Evolutionary conservation across 2,113 vertebrate genomes (phyloP).

Genomic region (Aptenodytes patagonicus): DNA sequence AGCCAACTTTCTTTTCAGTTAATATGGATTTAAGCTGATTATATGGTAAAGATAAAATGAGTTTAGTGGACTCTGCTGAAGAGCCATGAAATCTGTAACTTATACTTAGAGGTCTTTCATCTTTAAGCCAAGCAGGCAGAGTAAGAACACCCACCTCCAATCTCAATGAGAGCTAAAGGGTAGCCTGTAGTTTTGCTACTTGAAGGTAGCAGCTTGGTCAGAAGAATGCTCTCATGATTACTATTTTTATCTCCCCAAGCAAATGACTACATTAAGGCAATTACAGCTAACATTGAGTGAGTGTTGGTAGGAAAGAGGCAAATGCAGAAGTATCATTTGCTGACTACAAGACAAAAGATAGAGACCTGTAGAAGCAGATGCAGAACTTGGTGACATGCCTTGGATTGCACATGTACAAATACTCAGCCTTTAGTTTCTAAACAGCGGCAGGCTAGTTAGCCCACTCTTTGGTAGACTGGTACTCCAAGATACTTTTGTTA

Average conservation of each 20-base stretch:
- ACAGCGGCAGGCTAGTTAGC: neutral
- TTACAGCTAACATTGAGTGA: neutral
- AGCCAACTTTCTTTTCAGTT: neutral
- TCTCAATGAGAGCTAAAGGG: neutral
- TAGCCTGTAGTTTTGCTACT: neutral
- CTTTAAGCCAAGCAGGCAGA: neutral
- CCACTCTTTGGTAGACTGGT: neutral
- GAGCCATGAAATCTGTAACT: neutral
- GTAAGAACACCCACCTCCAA: neutral
- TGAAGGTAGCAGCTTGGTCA: neutral
- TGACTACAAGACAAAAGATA: neutral
- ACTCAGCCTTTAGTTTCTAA: constrained; percentile 8
- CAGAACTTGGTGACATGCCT: neutral
- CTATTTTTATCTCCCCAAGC: neutral
- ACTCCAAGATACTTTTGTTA: neutral
- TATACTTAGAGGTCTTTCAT: constrained; percentile 44
- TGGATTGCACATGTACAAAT: neutral
- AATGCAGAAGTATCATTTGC: neutral
- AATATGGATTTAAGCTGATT: constrained; percentile 37
- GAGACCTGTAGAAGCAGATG: neutral
- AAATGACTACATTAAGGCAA: neutral
- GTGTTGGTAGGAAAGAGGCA: neutral
- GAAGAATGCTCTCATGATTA: neutral
- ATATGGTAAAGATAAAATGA: constrained; percentile 10
- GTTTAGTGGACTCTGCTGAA: constrained; percentile 23